A percentile compares a stretch with the other conserved stretches of the same genome.
Evolutionary conservation across 35 echinoderm and acorn worm genomes (phyloP).

Genomic region (Anneissia japonica): DNA sequence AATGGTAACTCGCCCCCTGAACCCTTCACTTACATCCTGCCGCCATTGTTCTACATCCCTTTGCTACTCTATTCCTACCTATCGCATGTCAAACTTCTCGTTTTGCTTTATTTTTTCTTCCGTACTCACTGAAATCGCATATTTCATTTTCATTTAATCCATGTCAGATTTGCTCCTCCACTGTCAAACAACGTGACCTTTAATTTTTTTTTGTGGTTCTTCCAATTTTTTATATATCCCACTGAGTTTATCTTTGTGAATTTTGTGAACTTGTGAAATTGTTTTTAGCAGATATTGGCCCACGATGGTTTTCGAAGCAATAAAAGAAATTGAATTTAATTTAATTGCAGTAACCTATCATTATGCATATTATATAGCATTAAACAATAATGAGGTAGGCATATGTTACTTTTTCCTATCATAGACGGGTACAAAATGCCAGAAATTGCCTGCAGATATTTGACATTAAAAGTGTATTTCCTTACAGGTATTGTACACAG

Average conservation of each 20-base stretch:
- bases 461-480: too few relatives aligned
- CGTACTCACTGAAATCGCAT: too few relatives aligned
- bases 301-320: not conserved
- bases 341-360: not conserved
- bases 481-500: slow-evolving; percentile 81
- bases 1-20: not conserved
- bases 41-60: not conserved
- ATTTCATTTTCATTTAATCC: too few relatives aligned
- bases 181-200: too few relatives aligned
- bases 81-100: too few relatives aligned
- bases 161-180: too few relatives aligned
- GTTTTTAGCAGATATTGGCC: not conserved
- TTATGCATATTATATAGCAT: not conserved
- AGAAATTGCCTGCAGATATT: not conserved
- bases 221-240: too few relatives aligned
- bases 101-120: too few relatives aligned
- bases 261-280: too few relatives aligned
- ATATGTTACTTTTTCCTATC: not conserved
- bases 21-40: not conserved
- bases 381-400: not conserved
- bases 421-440: not conserved
- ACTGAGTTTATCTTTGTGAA: too few relatives aligned
- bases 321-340: not conserved
- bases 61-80: too few relatives aligned
- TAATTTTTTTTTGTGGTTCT: too few relatives aligned